Evolutionary conservation across 2,888 invertebrate genomes (phyloP), one percentile per base, ranked within the genome.

Genomic region (Trichogramma dendrolimi): DNA sequence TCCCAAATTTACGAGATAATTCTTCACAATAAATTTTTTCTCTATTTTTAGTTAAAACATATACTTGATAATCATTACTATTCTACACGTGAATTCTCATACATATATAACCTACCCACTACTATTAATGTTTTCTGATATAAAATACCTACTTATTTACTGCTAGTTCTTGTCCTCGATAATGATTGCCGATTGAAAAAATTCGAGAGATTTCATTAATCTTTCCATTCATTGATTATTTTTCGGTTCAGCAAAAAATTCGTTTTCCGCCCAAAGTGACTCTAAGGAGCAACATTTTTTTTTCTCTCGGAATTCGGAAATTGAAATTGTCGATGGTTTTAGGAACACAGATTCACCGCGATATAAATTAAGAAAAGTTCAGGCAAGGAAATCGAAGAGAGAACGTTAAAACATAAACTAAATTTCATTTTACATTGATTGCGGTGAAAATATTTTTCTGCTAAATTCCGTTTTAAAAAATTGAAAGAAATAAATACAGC

Each of bases 121-220:
- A 68, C 67, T 69, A 66, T 68, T 67, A 68, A 64, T 67, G 58
- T 62, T 66, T 27, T 67, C 64, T 69, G 68, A 66, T 67, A 68
- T 67, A 71, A 68, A 65, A 70, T 69, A 58, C 67, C 68, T 67
- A 68, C 68, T 70, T 68, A 67, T 69, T 63, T 44, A 69, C 67
- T 69, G 67, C 67, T 72, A 70, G 67, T 72, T 70, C 73, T 73
- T 72, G 74, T 75, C 71, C 74, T 75, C 71, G 74, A 75, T 74
- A 70, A 73, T 71, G 69, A 73, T 71, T 71, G 71, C 70, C 71
- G 67, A 69, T 70, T 70, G 67, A 67, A 67, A 27, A 67, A 67
- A 64, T 65, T 68, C 64, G 66, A 68, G 67, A 62, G 65, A 65
- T 68, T 66, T 66, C 64, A 63, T 27, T 27, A 3, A 27, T 27